Evolutionary conservation across 1,140 invertebrate genomes (phyloP), one percentile per base, ranked within the genome.

Genomic region (Paramacrobiotus metropolitanus): DNA sequence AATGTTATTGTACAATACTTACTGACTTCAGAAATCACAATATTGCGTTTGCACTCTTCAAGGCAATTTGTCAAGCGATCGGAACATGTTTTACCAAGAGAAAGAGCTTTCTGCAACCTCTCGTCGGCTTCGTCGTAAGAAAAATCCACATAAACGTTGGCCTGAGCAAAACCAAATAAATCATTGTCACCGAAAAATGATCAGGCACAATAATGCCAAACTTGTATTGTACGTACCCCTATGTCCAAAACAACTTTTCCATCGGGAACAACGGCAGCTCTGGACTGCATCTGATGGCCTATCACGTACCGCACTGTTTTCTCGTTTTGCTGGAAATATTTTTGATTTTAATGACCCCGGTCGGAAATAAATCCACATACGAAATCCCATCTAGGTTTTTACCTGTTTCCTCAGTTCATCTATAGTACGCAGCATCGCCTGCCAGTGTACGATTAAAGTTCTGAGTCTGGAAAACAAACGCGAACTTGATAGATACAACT

Each of bases 261-360:
- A 9, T 55, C 48, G 9, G 48, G 48, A 0, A 28, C 24, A 20
- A 55, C 15, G 4, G 48, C 9, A 4, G 48, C 48, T 15, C 24
- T 15, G 9, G 48, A 15, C 28, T 55, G 48, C 48, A 55, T 55
- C 24, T 55, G 48, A 55, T 55, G 48, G 4, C 48, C 48, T 15
- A 55, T 55, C 15, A 55, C 48, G 48, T 55, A 55, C 4, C 48
- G 48, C 28, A 55, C 48, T 4, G 48, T 55, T 24, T 24, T 55
- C 28, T 55, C 24, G 28, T 40, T 9, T n/a, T n/a, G n/a, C n/a
- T n/a, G n/a, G n/a, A n/a, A n/a, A n/a, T n/a, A n/a, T n/a, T n/a
- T n/a, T n/a, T n/a, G n/a, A n/a, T n/a, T n/a, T n/a, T n/a, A n/a
- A n/a, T n/a, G n/a, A n/a, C n/a, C n/a, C n/a, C n/a, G n/a, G n/a